Evolutionary conservation across 2,113 vertebrate species (phyloP).

Genomic region (Leptobrachium ailaonicum): DNA sequence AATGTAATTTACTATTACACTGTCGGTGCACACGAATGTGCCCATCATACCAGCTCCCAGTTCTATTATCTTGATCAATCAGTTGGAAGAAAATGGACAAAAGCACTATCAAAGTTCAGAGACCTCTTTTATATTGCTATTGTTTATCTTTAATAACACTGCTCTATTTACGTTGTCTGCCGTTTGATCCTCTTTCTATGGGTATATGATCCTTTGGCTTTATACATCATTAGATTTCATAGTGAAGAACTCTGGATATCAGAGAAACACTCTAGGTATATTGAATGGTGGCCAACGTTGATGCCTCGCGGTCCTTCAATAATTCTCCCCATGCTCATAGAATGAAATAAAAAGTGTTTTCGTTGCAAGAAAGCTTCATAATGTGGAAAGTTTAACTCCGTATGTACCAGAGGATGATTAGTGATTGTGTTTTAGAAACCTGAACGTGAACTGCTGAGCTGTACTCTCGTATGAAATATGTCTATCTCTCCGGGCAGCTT

Average conservation of each 20-base stretch:
- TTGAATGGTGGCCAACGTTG: background rate
- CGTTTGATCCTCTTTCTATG: too few species aligned
- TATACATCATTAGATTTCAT: background rate
- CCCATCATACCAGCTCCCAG: too few species aligned
- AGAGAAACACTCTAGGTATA: background rate
- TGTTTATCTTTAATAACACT: too few species aligned
- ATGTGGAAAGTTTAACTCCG: background rate
- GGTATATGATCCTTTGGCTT: background rate
- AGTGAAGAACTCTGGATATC: background rate
- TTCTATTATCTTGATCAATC: too few species aligned
- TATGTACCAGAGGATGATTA: background rate
- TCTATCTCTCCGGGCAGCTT: constrained; percentile 7
- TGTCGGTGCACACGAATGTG: too few species aligned
- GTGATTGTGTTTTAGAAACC: background rate
- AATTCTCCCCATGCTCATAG: background rate
- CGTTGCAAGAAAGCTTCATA: background rate
- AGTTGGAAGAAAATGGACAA: too few species aligned
- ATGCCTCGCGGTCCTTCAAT: background rate
- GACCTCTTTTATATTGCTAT: too few species aligned
- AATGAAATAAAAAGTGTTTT: background rate
- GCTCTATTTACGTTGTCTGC: too few species aligned
- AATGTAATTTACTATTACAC: too few species aligned
- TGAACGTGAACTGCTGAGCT: background rate
- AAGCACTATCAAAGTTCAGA: too few species aligned
- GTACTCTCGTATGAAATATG: constrained; percentile 7